phyloP scores from a whole-genome alignment of 2,888 invertebrate genomes.

The Synergus umbraculus region DNA sequence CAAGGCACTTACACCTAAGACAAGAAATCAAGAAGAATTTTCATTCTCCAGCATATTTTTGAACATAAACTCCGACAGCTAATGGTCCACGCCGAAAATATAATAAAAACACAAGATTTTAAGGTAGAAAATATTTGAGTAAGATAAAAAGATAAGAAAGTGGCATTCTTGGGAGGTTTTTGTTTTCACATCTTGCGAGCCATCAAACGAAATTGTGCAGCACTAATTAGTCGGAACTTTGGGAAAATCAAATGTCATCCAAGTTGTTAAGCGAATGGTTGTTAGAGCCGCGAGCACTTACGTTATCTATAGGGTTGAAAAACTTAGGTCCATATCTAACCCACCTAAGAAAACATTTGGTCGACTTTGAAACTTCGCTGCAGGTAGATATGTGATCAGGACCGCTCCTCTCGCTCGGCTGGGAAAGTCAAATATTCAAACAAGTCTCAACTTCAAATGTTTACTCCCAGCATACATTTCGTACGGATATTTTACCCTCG shows the following conservation, averaged over 20 bases:
- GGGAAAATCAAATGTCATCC: constrained; percentile 32
- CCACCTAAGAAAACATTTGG: constrained; percentile 74
- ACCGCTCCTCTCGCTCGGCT: constrained; percentile 67
- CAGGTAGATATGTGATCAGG: constrained; percentile 67
- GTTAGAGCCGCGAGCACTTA: neutral
- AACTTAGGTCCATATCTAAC: constrained; percentile 66
- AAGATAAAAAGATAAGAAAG: constrained; percentile 11
- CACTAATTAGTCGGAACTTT: constrained; percentile 25
- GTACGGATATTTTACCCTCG: constrained; percentile 63
- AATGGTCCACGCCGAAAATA: neutral
- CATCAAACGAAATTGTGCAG: constrained; percentile 32
- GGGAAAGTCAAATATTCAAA: constrained; percentile 77
- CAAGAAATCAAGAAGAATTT: neutral
- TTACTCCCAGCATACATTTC: constrained; percentile 73
- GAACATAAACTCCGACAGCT: no score
- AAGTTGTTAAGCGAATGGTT: neutral
- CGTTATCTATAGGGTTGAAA: constrained; percentile 39
- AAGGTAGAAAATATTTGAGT: constrained; percentile 2
- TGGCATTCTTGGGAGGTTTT: neutral
- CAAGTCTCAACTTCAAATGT: constrained; percentile 71
- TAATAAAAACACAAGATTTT: constrained; percentile 8
- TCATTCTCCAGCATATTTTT: no score
- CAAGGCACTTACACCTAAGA: constrained; percentile 4
- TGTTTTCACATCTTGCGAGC: constrained; percentile 24
- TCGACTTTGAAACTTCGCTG: constrained; percentile 65